A percentile compares a stretch with the other conserved stretches of the same genome.
Evolutionary conservation across 2,797 vertebrate genomes (phyloP).

Genomic region (Lemur catta): DNA sequence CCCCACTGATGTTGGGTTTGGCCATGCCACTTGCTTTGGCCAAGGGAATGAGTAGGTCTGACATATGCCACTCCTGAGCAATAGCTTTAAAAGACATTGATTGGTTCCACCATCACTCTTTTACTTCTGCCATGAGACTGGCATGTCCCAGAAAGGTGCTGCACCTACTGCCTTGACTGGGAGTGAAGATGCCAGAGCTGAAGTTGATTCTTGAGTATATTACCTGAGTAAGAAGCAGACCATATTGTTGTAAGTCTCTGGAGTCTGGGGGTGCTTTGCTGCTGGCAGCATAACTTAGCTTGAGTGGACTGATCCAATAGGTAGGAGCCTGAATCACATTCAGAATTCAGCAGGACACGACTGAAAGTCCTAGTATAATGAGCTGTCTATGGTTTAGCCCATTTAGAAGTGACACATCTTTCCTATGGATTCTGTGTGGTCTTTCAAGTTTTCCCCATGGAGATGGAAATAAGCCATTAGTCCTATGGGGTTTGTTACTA

Average conservation of each 20-base stretch:
- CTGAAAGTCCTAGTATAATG: background rate
- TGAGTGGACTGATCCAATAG: background rate
- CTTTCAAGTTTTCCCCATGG: background rate
- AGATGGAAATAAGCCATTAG: slow-evolving; percentile 16
- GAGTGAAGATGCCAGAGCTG: background rate
- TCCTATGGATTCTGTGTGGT: background rate
- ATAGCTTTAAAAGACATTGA: background rate
- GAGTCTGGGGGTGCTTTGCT: background rate
- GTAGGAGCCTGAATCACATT: background rate
- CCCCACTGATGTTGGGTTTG: background rate
- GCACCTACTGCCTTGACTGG: background rate
- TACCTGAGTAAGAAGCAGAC: background rate
- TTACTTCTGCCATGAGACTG: background rate
- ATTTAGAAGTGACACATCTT: background rate
- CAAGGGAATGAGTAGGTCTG: background rate
- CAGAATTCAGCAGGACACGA: background rate
- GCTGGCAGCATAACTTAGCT: background rate
- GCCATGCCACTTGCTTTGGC: background rate
- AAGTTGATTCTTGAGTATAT: background rate
- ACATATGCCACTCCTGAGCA: background rate
- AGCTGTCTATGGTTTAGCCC: background rate
- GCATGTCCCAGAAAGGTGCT: background rate
- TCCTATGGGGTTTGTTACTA: background rate
- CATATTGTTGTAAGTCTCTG: background rate
- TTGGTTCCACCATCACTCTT: background rate